Base-by-base conservation (phyloP, 2,797 vertebrate genomes). In the Sorex maritimensis region DNA sequence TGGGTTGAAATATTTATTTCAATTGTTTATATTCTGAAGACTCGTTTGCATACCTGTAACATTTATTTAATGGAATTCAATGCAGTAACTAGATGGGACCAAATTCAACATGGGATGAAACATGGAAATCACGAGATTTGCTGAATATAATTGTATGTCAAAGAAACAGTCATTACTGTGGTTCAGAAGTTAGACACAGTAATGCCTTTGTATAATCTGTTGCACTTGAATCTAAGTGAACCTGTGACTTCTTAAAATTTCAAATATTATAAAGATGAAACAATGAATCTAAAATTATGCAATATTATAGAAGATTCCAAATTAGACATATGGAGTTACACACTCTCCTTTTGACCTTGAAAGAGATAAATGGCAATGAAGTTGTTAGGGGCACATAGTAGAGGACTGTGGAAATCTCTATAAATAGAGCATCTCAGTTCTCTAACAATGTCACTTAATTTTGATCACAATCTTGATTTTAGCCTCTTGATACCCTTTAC, bases 251-350 rank as follows among this genome's bases (percentile, higher is more conserved):
- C 14, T 74, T 82, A 61, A 82, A 8, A 28, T 69, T n/a, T 30
- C 41, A 4, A 89, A 58, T 30, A 30, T 2, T 7, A 55, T 1
- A 67, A 88, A 61, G 14, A 1, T 34, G 2, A 61, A 58, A 26
- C 28, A n/a, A 38, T 75, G n/a, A 81, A 49, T 2, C 1, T 34
- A n/a, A 55, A 26, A 46, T 58, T 63, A 63, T 74, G 10, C 26
- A 46, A 28, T 2, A 0, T 44, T 88, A 7, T 52, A 2, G 58
- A 77, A 49, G 26, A 65, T 15, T 82, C 21, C 26, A 44, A 30
- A 0, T 46, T 74, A 46, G n/a, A 0, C 2, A 46, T 3, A 12
- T 34, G 10, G 0, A 44, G 21, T 23, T 6, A 11, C 2, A 58
- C 1, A 2, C 5, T 78, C 1, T 55, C 21, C n/a, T 79, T 52